phyloP scores from a whole-genome alignment of 2,797 vertebrate genomes.

The Antrozous pallidus region DNA sequence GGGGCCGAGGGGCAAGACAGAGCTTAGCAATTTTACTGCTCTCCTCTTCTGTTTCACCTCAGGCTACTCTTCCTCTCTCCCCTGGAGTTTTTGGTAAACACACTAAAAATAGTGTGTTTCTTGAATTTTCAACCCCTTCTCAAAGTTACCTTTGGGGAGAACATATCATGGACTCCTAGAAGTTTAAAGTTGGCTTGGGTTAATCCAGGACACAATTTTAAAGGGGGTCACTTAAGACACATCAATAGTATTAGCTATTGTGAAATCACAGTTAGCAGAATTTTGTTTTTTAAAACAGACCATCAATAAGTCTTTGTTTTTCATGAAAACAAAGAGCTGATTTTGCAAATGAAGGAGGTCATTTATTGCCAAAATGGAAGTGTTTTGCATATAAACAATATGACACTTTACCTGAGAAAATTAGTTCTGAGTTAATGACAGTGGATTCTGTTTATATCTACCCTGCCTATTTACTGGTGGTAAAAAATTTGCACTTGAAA shows the following conservation, averaged over 20 bases:
- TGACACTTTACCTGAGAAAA: conserved; percentile 40
- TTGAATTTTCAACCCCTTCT: neutral
- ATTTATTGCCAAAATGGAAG: neutral
- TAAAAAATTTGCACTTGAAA: conserved; percentile 39
- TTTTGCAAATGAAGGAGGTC: conserved; percentile 21
- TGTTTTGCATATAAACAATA: conserved; percentile 49
- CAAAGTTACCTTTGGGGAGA: conserved; percentile 9
- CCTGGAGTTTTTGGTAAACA: neutral
- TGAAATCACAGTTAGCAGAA: conserved; percentile 39
- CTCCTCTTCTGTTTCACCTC: neutral
- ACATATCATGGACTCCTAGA: neutral
- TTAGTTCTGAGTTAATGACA: neutral
- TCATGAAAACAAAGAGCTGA: conserved; percentile 35
- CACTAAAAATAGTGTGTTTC: neutral
- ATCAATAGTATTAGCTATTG: neutral
- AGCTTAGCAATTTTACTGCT: neutral
- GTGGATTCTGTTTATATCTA: neutral
- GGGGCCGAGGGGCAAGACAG: neutral
- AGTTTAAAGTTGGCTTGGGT: neutral
- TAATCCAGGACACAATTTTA: neutral
- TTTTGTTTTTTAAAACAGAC: neutral
- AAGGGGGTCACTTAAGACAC: neutral
- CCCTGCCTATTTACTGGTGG: neutral
- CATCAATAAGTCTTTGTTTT: conserved; percentile 34
- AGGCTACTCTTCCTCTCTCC: neutral